Base-by-base conservation (phyloP, 2,113 vertebrate species). In the Macaca nemestrina region DNA sequence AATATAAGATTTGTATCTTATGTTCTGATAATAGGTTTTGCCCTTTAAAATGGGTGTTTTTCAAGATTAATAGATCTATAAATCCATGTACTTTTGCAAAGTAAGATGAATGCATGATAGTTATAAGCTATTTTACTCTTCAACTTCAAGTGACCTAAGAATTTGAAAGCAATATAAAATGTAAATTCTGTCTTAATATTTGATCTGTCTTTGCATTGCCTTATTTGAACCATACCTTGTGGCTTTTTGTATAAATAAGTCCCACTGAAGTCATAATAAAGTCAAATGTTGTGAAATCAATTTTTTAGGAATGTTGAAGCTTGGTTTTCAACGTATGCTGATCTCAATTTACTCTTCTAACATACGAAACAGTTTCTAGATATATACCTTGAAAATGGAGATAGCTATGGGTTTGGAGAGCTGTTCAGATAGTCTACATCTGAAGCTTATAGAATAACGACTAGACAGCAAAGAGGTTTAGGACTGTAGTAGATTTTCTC, bases 131-230 rank as follows among this genome's bases (percentile, higher is more conserved):
- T 98, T 97, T 96, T 95, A 61, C 76, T 94, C 64, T 95, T 98
- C 40, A 25, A 94, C 94, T 98, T 95, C 55, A 98, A 93, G 68
- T 97, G 90, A 98, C 94, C 93, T 76, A 95, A 95, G 88, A 95
- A 90, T 96, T 97, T 98, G 95, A 97, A 98, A 97, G 85, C 38
- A 90, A 70, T 97, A 18, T 98, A 95, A 98, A 98, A 97, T 81
- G 78, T 96, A 87, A 95, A 94, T 64, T 90, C 79, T 96, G 59
- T 95, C 82, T 97, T 97, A 89, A 43, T 97, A 96, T 97, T 94
- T 98, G 94, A 90, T 98, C 75, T 97, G 68, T 96, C 96, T 94
- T 91, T 91, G 94, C 95, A 2, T 0, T 91, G 70, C 96, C 93
- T 93, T 89, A 2, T 59, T 27, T 96, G 97, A 97, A 94, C 82